Conservation (phyloP, 2,888 invertebrate genomes). For the Spilosoma lubricipeda region DNA sequence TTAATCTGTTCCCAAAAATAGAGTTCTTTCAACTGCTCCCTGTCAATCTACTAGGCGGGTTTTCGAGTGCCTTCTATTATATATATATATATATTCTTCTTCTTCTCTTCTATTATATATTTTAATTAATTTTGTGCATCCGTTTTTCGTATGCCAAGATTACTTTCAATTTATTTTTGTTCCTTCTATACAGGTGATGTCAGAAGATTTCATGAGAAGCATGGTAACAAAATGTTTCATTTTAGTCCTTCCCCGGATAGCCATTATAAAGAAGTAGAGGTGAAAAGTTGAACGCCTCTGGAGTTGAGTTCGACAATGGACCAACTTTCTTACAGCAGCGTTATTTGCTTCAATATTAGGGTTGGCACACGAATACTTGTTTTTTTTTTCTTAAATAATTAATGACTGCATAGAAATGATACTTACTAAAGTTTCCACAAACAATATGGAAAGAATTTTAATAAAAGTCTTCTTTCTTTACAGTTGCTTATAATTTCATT, state of each 20-base stretch:
- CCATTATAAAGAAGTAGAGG: constrained; percentile 35
- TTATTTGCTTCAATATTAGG: constrained; percentile 43
- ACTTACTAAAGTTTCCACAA: neutral
- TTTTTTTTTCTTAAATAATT: neutral
- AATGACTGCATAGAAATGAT: neutral
- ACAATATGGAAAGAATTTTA: neutral
- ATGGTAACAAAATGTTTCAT: constrained; percentile 41
- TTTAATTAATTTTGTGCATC: too few relatives aligned
- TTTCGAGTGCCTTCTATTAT: too few relatives aligned
- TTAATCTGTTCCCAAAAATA: neutral
- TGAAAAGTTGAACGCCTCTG: constrained; percentile 41
- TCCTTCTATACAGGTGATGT: constrained; percentile 18
- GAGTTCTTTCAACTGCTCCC: too few relatives aligned
- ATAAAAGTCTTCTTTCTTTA: too few relatives aligned
- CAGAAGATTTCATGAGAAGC: constrained; percentile 13
- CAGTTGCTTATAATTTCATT: too few relatives aligned
- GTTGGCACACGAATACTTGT: constrained; percentile 22
- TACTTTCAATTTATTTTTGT: neutral
- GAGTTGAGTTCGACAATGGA: constrained; percentile 38
- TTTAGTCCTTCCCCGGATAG: constrained; percentile 33
- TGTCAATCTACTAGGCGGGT: too few relatives aligned
- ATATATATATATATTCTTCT: too few relatives aligned
- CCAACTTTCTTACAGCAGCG: constrained; percentile 41
- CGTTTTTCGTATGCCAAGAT: too few relatives aligned
- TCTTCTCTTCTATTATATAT: too few relatives aligned